Conservation (phyloP, 2,888 invertebrate species). For the Hypomecis punctinalis region DNA sequence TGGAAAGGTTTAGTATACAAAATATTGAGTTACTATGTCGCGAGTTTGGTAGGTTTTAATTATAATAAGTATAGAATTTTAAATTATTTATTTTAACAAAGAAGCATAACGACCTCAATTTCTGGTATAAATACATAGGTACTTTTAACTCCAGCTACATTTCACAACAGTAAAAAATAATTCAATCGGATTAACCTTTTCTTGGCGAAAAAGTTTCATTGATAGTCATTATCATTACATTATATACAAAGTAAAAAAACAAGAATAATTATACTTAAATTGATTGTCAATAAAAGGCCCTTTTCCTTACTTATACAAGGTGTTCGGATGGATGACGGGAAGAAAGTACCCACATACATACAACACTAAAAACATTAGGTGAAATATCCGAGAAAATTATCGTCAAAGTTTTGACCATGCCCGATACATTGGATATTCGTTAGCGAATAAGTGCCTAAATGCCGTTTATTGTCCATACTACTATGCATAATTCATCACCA, state of each 20-base stretch:
- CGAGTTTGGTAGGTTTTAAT: not conserved
- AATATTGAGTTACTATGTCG: too few species aligned
- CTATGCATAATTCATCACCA: too few species aligned
- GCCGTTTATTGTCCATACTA: too few species aligned
- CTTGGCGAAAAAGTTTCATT: too few species aligned
- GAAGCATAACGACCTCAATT: constrained; percentile 26
- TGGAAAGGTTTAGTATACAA: not conserved
- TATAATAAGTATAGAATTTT: not conserved
- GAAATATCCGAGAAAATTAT: too few species aligned
- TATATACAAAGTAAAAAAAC: not conserved
- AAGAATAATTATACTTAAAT: not conserved
- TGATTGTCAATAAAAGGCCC: too few species aligned
- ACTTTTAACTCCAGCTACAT: constrained; percentile 12
- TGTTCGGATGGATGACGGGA: too few species aligned
- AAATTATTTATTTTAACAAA: constrained; percentile 33
- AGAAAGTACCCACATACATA: too few species aligned
- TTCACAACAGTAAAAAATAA: constrained; percentile 42
- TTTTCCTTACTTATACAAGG: not conserved
- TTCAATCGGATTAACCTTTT: constrained; percentile 13
- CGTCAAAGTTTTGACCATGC: too few species aligned
- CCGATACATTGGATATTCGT: too few species aligned
- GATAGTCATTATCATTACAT: not conserved
- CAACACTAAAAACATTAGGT: too few species aligned
- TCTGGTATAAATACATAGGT: constrained; percentile 15
- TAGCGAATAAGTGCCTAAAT: too few species aligned